Percentiles rank a stretch among this genome's conserved stretches.
These are phyloP conservation scores for Prolemur simus DNA, from an alignment of 2,113 vertebrate genomes.

Conservation along the genomic window DNA sequence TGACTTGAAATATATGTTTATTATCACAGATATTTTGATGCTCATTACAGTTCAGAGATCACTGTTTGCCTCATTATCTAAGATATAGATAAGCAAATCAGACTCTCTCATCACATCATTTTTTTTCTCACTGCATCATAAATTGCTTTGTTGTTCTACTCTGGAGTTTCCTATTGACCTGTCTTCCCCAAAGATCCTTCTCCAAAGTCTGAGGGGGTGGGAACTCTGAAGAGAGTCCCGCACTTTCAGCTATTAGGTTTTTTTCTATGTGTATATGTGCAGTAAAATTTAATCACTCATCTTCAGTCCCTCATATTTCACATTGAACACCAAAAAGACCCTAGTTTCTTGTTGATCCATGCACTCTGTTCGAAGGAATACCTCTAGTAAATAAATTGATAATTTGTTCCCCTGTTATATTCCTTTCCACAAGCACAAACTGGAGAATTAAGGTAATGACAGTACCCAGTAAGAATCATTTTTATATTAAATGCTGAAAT, in stretches of 20 bases:
- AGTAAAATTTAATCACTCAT: conserved; percentile 28
- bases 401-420: conserved; percentile 17
- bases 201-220: conserved; percentile 35
- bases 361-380: neutral
- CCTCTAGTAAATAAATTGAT: conserved; percentile 32
- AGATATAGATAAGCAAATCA: conserved; percentile 32
- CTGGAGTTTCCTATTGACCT: conserved; percentile 48
- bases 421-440: conserved; percentile 25
- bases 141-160: conserved; percentile 61
- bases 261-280: conserved; percentile 1
- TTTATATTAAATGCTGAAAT: conserved; percentile 48
- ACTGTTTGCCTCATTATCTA: conserved; percentile 41
- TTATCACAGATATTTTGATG: conserved; percentile 48
- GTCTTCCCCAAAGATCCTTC: neutral
- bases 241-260: conserved; percentile 2
- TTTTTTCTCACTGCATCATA: conserved; percentile 59
- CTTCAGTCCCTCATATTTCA: neutral
- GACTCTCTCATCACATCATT: conserved; percentile 58
- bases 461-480: conserved; percentile 41
- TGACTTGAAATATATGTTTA: conserved; percentile 52
- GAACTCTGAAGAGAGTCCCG: conserved; percentile 28
- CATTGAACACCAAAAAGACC: neutral
- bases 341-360: neutral
- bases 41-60: conserved; percentile 33
- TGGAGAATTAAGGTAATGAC: conserved; percentile 42